Base-by-base conservation (phyloP, 2,888 invertebrate genomes). In the Chaetoderma sp. region DNA sequence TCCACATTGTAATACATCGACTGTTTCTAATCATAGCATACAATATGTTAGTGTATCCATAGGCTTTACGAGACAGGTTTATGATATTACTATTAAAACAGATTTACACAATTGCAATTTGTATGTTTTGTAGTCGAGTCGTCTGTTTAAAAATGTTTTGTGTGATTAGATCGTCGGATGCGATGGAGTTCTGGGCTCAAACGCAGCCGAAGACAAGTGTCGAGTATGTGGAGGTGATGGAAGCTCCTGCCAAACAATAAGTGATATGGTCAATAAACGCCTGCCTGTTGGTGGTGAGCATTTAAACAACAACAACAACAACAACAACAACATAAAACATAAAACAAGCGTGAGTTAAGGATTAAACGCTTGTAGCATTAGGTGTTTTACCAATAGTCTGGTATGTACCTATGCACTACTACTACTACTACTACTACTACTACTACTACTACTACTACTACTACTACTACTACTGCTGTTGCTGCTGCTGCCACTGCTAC, bases 131-230 rank as follows among this genome's bases (percentile, higher is more conserved):
- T n/a, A n/a, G n/a, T n/a, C n/a, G n/a, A n/a, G n/a, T n/a, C n/a
- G n/a, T n/a, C n/a, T n/a, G n/a, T n/a, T n/a, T n/a, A n/a, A n/a
- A n/a, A n/a, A n/a, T n/a, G n/a, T n/a, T n/a, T n/a, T n/a, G n/a
- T n/a, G n/a, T n/a, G n/a, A n/a, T n/a, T 72, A 85, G 85, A 75
- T 76, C 58, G 83, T 84, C 1, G 85, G 85, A 0, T 85, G 85
- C 75, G 83, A 85, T 60, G 77, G 79, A 2, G 72, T 78, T 59
- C 72, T 85, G 39, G 82, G 81, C 4, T 85, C 84, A 0, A 68
- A 67, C 4, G 78, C 80, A 13, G 76, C 75, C 36, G 83, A 83
- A 63, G 85, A 84, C 71, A 77, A 77, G 56, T 85, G 85, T 68
- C 76, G 84, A 4, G 81, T 83, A 36, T 84, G 84, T 71, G 79